Evolutionary conservation across 2,113 vertebrate species (phyloP), one percentile per base, ranked within the genome.

Genomic region (Zosterops hypoxanthus): DNA sequence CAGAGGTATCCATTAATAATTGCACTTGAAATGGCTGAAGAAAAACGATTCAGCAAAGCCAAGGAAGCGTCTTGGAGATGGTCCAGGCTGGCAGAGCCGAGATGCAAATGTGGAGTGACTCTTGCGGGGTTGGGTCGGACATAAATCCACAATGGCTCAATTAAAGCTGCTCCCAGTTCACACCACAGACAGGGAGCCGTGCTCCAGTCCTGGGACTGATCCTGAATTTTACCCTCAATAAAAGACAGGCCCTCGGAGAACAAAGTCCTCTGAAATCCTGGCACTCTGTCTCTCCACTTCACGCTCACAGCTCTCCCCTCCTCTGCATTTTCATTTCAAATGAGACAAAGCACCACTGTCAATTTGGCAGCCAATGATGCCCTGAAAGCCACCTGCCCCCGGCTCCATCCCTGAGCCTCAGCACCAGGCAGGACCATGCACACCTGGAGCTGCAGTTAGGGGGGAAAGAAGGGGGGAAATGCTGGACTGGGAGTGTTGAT

Each of bases 41-140:
- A 33, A 73, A 85, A 52, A 86, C 1, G 29, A 68, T 4, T 7
- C 26, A 84, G 77, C 29, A 47, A 75, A 92, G 95, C 86, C 91
- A 96, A 91, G 56, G 90, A 86, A 94, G 33, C 34, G 8, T 64
- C 72, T 36, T 94, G 91, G 94, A 94, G 73, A 52, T 8, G 55
- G 28, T 76, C 88, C 94, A 92, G 94, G 13, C 72, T 71, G 86
- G 83, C 88, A 91, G 94, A 64, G 72, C 69, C 5, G 36, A 81
- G 75, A 69, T 24, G 49, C n/a, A 73, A 88, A 70, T 21, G 31
- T 46, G 47, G 53, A 85, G 68, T 6, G 66, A 70, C 52, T 88
- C 61, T 79, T 46, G 31, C 0, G 4, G 50, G 63, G 66, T 44
- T 70, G 69, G 81, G 84, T 84, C 56, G 31, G 82, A n/a, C 70